A percentile compares a stretch with the other conserved stretches of the same genome.
phyloP scores from a whole-genome alignment of 1,140 invertebrate species.

The Plutomurus gul region DNA sequence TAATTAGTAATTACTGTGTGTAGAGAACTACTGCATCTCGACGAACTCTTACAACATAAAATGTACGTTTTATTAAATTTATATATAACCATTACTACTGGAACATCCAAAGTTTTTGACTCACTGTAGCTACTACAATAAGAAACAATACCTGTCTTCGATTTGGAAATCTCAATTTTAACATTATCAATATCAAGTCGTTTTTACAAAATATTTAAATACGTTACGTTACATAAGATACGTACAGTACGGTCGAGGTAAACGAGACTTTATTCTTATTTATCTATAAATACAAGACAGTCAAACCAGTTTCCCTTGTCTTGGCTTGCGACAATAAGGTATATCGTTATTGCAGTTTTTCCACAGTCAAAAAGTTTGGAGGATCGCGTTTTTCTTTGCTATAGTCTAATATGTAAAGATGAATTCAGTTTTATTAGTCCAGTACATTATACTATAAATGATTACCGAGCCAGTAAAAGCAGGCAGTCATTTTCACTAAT shows the following conservation, averaged over 20 bases:
- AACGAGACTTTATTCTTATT: not conserved
- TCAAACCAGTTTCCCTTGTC: not conserved
- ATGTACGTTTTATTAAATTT: not conserved
- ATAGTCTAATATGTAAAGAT: not conserved
- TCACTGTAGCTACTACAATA: not conserved
- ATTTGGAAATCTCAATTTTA: not conserved
- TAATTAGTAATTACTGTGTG: too few relatives aligned
- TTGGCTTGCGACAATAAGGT: not conserved
- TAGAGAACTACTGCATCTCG: too few relatives aligned
- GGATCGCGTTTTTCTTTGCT: not conserved
- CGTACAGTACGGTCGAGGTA: not conserved
- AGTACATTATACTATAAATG: not conserved
- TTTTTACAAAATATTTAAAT: not conserved
- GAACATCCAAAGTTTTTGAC: conserved; percentile 10
- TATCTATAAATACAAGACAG: not conserved
- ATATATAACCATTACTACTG: not conserved
- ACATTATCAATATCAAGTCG: not conserved
- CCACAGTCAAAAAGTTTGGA: not conserved
- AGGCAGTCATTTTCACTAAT: not conserved
- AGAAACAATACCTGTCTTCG: not conserved
- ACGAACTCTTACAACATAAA: not conserved
- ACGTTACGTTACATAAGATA: not conserved
- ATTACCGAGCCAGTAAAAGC: not conserved
- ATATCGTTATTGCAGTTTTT: not conserved
- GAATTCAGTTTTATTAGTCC: not conserved